phyloP scores from a whole-genome alignment of 2,797 vertebrate species.

The Momotus momota region DNA sequence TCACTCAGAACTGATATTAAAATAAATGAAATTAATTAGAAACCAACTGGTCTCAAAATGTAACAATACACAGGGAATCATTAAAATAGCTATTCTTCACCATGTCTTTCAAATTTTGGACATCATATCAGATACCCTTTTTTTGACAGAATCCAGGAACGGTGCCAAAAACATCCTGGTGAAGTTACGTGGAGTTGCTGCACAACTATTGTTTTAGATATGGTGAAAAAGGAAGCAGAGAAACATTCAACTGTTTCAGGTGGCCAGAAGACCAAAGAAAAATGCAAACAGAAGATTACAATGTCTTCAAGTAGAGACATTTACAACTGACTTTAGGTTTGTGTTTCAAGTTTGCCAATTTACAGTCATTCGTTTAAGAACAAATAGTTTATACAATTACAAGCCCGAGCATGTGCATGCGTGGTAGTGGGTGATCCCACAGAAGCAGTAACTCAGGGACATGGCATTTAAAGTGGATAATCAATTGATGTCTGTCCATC shows the following conservation, averaged over 20 bases:
- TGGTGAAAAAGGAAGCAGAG: neutral
- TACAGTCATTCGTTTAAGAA: neutral
- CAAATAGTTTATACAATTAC: neutral
- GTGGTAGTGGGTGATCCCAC: neutral
- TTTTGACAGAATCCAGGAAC: neutral
- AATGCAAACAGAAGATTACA: neutral
- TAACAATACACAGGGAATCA: neutral
- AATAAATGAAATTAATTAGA: neutral
- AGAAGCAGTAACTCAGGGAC: neutral
- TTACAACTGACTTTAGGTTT: neutral
- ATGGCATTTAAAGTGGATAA: neutral
- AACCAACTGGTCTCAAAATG: neutral
- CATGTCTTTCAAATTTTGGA: neutral
- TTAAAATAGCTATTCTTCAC: neutral
- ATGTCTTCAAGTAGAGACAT: neutral
- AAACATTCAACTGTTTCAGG: neutral
- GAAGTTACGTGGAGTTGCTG: neutral
- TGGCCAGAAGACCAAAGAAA: neutral
- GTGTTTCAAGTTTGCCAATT: neutral
- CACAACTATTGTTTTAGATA: neutral
- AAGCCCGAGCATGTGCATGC: neutral
- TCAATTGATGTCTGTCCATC: neutral
- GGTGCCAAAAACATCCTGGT: neutral
- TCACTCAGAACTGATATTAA: neutral
- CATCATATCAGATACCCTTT: accelerated